Evolutionary conservation across 53 echinoderm and acorn worm genomes (phyloP), one percentile per base, ranked within the genome.

Genomic region (Holothuria scabra): DNA sequence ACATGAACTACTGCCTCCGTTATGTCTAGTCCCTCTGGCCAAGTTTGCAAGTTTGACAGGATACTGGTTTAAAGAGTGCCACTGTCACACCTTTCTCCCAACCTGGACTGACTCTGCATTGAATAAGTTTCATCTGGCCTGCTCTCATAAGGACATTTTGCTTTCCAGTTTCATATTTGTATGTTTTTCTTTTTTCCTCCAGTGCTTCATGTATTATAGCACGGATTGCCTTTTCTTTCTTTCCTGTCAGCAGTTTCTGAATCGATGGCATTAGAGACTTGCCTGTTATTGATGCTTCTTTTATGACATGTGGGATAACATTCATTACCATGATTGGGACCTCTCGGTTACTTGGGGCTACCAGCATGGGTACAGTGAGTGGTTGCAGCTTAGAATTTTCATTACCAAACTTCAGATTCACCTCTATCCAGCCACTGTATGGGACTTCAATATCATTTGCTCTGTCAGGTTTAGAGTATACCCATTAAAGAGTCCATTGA

Each of bases 11-110:
- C 31, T 35, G 67, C 21, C 65, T 85, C 55, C 8, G 20, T 25
- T 16, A 83, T 52, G 6, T 66, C 62, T 21, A 85, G 46, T 5
- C 34, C 63, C 8, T 85, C 80, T 59, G 84, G 89, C 48, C 58
- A 76, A 30, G 29, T n/a, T n/a, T n/a, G n/a, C n/a, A n/a, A n/a
- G n/a, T 10, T 29, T 61, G 41, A 22, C 55, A 23, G 18, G 55
- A 22, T 4, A n/a, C 66, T 8, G 65, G 90, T 69, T 80, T 81
- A 58, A 92, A 72, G 55, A 92, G 35, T 13, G 60, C 62, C 24
- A 60, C 74, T 8, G 28, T n/a, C 32, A 37, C 60, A 25, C 23
- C 32, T 28, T 28, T 31, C 8, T 56, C 19, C 23, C 26, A 0
- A 21, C 25, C 66, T 28, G 69, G 12, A 26, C 58, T 85, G 22